These are phyloP conservation scores for Stegostoma tigrinum DNA, from an alignment of 2,113 vertebrate genomes.

Conservation along the genomic window DNA sequence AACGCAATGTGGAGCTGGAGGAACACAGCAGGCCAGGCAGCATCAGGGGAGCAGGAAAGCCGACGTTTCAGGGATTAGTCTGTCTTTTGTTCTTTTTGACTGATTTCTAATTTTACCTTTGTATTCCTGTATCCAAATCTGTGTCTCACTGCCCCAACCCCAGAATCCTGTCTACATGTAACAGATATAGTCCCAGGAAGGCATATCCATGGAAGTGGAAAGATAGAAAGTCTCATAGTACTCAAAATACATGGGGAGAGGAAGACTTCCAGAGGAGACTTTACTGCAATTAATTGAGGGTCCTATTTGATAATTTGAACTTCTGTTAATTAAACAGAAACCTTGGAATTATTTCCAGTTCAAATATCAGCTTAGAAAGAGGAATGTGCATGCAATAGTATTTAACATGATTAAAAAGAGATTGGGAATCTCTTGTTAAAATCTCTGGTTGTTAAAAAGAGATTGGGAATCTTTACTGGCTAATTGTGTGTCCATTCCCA, in stretches of 20 bases:
- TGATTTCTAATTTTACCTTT: not conserved
- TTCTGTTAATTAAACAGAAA: not conserved
- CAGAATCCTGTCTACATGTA: not conserved
- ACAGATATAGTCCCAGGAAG: not conserved
- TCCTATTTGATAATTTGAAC: not conserved
- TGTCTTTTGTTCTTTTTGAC: not conserved
- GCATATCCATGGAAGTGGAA: not conserved
- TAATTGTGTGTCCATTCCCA: not conserved
- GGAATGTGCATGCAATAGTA: not conserved
- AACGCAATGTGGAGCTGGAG: no score
- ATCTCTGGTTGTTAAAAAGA: not conserved
- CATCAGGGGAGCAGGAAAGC: no score
- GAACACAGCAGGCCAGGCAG: no score
- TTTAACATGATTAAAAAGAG: not conserved
- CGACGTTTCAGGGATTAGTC: not conserved
- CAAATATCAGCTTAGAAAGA: not conserved
- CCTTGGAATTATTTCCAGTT: not conserved
- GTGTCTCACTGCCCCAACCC: not conserved
- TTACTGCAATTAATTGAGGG: not conserved
- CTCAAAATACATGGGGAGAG: not conserved
- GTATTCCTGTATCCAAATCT: not conserved
- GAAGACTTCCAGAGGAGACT: not conserved
- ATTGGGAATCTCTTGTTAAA: conserved; percentile 3
- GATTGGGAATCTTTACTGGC: not conserved
- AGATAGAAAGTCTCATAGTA: not conserved